Base-by-base conservation (phyloP, 2,797 vertebrate genomes). In the Erpetoichthys calabaricus region DNA sequence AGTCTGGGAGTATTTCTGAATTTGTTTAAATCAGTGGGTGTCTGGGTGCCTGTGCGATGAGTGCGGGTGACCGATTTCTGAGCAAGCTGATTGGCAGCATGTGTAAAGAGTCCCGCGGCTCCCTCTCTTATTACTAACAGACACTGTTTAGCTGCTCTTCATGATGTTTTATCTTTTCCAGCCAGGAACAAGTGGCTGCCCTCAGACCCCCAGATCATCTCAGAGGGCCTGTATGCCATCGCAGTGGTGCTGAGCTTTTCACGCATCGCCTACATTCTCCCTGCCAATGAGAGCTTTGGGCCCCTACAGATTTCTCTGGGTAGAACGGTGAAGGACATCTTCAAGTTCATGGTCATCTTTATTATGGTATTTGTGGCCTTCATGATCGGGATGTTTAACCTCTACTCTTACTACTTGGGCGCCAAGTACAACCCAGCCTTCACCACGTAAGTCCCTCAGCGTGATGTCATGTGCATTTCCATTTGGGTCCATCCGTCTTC, bases 301-400 rank as follows among this genome's bases (percentile, higher is more conserved):
- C 94, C 93, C 3, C 84, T 98, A 70, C 94, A 98, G 85, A 98
- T 98, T 75, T 96, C 92, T 3, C 68, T 98, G 70, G 94, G 94
- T 7, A 91, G 93, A 69, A 98, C 93, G 0, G 93, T 97, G 68
- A 98, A 98, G 75, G 93, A 98, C 62, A 98, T 98, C 84, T 97
- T 98, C 84, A 98, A 98, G 81, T 98, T 98, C 79, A 98, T 98
- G 93, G 94, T 98, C 79, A 98, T 98, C 79, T 98, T 98, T 82
- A 98, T 97, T 74, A 96, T 97, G 92, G 93, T 98, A 62, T 98
- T 98, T 64, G 91, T 98, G 67, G 93, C 94, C 73, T 98, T 98
- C 80, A 98, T 98, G 94, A 94, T 98, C 3, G 94, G 94, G 65
- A 98, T 98, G 93, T 97, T 97, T 84, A 98, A 98, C 77, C 83